These are phyloP conservation scores for Octodon degus DNA, from an alignment of 2,113 vertebrate species.

Conservation along the genomic window DNA sequence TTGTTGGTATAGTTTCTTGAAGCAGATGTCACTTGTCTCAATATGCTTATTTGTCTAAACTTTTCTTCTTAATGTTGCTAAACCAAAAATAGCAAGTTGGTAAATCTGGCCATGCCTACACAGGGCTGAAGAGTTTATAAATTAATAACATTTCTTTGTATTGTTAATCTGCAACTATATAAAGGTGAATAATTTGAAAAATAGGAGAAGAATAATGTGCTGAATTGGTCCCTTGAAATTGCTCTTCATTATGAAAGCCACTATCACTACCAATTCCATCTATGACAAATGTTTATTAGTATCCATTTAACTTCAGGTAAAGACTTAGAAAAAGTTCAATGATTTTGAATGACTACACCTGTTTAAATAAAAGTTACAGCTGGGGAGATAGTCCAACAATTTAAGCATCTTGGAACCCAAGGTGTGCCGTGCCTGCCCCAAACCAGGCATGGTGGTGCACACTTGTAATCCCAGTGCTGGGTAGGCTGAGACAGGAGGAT, in stretches of 20 bases:
- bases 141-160: not conserved
- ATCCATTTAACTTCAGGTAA: not conserved
- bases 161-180: not conserved
- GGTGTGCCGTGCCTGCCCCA: no score
- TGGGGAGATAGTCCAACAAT: no score
- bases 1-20: not conserved
- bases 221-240: conserved; percentile 12
- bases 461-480: no score
- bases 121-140: not conserved
- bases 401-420: no score
- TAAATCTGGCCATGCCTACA: not conserved
- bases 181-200: not conserved
- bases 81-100: not conserved
- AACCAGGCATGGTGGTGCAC: no score
- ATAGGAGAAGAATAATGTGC: not conserved
- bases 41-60: not conserved
- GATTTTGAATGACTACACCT: not conserved
- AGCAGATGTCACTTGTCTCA: not conserved
- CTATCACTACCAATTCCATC: not conserved
- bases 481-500: no score
- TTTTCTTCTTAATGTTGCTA: not conserved
- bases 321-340: not conserved
- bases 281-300: not conserved
- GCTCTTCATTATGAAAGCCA: conserved; percentile 5
- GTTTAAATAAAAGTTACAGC: not conserved